A percentile compares a stretch with the other conserved stretches of the same genome.
Evolutionary conservation across 2,113 vertebrate species (phyloP).

Genomic region (Chloroceryle aenea): DNA sequence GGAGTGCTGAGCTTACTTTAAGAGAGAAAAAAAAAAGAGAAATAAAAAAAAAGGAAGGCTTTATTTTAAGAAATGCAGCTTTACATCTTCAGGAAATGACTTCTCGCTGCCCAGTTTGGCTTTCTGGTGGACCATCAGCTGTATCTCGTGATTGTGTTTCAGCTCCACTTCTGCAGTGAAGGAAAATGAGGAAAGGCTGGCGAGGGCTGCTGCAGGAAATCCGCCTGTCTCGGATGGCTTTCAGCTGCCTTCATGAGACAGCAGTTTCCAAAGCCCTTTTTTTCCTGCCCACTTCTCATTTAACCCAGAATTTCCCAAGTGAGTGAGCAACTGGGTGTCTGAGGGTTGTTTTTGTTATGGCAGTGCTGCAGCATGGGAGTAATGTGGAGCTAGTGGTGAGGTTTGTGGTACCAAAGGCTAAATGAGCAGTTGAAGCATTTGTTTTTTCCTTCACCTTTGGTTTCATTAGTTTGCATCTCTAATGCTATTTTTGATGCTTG

Average conservation of each 20-base stretch:
- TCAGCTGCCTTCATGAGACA: conserved; percentile 40
- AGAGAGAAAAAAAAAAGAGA: not conserved
- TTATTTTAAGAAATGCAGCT: conserved; percentile 56
- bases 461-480: not conserved
- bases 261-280: conserved; percentile 17
- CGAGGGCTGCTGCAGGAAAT: conserved; percentile 33
- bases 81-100: conserved; percentile 52
- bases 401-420: not conserved
- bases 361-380: not conserved
- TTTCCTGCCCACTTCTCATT: not conserved
- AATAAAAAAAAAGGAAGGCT: not conserved
- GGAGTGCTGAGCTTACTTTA: not conserved
- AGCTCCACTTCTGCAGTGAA: not conserved
- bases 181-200: conserved; percentile 36
- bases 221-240: not conserved
- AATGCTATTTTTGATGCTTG: not conserved
- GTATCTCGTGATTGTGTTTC: not conserved
- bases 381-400: not conserved
- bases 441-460: not conserved
- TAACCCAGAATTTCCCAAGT: not conserved
- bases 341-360: not conserved
- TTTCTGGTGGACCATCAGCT: conserved; percentile 34
- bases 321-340: not conserved
- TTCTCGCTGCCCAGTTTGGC: not conserved
- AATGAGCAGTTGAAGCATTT: not conserved